Conservation (phyloP, 2,888 invertebrate genomes). For the Tuta absoluta region DNA sequence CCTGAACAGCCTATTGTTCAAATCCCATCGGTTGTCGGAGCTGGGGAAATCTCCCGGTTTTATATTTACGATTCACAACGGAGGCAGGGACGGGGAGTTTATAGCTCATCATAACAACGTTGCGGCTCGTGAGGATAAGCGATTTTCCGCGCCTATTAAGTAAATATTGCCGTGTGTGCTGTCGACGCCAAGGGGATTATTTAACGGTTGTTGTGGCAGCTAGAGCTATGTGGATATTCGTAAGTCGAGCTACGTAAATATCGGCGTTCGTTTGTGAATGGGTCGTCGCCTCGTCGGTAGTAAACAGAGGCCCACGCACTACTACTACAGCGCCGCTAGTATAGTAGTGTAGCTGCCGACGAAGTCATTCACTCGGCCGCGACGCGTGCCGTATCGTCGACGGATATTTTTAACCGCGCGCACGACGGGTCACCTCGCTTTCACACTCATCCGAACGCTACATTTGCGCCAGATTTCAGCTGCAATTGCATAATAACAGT, state of each 20-base stretch:
- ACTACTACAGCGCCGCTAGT: neutral
- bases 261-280: conserved; percentile 21
- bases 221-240: neutral
- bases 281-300: conserved; percentile 12
- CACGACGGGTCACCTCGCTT: neutral
- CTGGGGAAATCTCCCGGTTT: neutral
- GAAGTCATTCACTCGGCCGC: conserved; percentile 19
- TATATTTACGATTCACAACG: conserved; percentile 15
- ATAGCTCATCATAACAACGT: conserved; percentile 20
- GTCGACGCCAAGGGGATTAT: neutral
- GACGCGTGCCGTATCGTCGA: conserved; percentile 15
- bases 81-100: conserved; percentile 11
- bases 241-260: neutral
- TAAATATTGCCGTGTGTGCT: conserved; percentile 11
- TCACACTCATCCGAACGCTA: neutral
- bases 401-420: conserved; percentile 9
- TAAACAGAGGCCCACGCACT: conserved; percentile 20
- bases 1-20: conserved; percentile 13
- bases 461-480: neutral
- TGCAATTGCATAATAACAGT: neutral
- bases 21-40: neutral
- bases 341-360: conserved; percentile 11
- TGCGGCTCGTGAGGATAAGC: conserved; percentile 11
- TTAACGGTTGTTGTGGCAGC: neutral
- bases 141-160: conserved; percentile 16